Conservation (phyloP, 2,113 vertebrate species). For the Phrynosoma platyrhinos region DNA sequence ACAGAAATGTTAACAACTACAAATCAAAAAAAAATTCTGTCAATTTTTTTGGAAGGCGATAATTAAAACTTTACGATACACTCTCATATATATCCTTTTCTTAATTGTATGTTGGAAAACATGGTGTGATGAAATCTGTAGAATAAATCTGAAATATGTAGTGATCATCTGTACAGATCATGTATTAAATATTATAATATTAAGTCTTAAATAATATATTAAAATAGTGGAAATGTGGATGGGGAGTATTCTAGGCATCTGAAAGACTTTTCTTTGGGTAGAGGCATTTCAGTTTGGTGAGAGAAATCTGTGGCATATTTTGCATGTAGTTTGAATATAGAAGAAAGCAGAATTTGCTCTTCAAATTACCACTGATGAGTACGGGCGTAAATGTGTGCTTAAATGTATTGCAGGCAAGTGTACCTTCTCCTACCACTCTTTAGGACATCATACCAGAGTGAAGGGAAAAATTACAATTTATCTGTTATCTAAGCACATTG, state of each 20-base stretch:
- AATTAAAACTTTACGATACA: too few species aligned
- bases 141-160: constrained; percentile 21
- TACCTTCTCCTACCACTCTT: neutral
- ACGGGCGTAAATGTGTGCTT: constrained; percentile 3
- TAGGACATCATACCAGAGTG: neutral
- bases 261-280: constrained; percentile 22
- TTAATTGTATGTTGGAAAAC: neutral
- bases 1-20: too few species aligned
- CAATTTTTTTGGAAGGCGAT: too few species aligned
- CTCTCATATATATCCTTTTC: neutral
- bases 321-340: neutral
- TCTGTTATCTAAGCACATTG: constrained; percentile 33
- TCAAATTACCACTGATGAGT: fast-evolving
- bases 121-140: constrained; percentile 27
- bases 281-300: constrained; percentile 29
- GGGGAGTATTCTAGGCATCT: neutral
- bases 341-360: neutral
- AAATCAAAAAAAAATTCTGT: too few species aligned
- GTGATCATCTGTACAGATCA: neutral
- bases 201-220: too few species aligned
- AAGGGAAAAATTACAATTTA: neutral
- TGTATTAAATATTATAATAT: neutral
- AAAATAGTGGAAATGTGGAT: neutral
- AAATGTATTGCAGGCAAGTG: constrained; percentile 43
- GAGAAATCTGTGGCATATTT: constrained; percentile 24